These are phyloP conservation scores for Bombyx mandarina DNA, from an alignment of 1,140 invertebrate species.

Conservation along the genomic window DNA sequence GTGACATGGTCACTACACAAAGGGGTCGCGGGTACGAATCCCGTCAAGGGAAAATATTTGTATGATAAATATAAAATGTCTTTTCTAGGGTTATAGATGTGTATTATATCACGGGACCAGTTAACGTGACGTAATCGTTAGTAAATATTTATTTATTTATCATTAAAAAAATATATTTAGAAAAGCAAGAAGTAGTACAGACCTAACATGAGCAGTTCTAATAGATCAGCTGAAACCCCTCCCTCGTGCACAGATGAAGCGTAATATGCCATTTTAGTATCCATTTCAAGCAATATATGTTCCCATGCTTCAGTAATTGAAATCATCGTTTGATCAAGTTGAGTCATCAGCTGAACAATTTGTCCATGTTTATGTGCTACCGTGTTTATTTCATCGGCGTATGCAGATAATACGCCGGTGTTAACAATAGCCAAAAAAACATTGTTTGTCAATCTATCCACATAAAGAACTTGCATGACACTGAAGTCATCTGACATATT, in stretches of 20 bases:
- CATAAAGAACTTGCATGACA: slow-evolving; percentile 71
- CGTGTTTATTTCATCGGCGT: slow-evolving; percentile 77
- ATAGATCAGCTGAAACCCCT: slow-evolving; percentile 89
- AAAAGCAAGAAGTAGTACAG: slow-evolving; percentile 13
- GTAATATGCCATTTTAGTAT: slow-evolving; percentile 92
- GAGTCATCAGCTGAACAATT: slow-evolving; percentile 76
- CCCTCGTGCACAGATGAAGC: slow-evolving; percentile 84
- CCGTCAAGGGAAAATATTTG: too few species aligned
- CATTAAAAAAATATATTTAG: too few species aligned
- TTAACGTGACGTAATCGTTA: too few species aligned
- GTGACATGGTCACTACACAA: too few species aligned
- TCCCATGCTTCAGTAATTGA: slow-evolving; percentile 96
- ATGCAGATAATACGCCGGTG: slow-evolving; percentile 77
- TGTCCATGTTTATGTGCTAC: slow-evolving; percentile 82
- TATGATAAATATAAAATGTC: too few species aligned
- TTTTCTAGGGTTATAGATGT: too few species aligned
- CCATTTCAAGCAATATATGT: slow-evolving; percentile 94
- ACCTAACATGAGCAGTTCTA: slow-evolving; percentile 92
- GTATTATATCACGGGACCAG: too few species aligned
- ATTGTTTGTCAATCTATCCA: slow-evolving; percentile 64
- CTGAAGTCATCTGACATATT: slow-evolving; percentile 75
- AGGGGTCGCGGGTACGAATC: too few species aligned
- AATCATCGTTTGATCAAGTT: slow-evolving; percentile 82
- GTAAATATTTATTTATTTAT: too few species aligned
- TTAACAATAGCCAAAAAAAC: slow-evolving; percentile 74